Conservation (phyloP, 2,113 vertebrate species). For the Clarias gariepinus region DNA sequence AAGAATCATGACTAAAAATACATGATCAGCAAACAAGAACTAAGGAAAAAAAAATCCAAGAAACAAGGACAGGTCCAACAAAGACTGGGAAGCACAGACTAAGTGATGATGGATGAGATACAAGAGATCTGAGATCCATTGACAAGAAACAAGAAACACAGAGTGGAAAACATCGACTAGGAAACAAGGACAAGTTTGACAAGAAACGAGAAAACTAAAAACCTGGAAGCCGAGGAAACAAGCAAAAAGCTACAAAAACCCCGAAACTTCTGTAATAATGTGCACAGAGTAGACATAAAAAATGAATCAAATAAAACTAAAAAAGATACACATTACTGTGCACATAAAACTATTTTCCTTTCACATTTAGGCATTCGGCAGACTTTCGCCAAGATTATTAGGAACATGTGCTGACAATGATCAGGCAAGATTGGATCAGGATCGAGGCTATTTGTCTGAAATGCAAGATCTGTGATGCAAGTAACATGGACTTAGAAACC, state of each 20-base stretch:
- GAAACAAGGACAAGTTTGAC: slow-evolving; percentile 18
- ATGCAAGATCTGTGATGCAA: not conserved
- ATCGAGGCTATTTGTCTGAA: not conserved
- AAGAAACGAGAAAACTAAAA: not conserved
- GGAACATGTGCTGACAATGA: not conserved
- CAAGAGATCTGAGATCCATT: not conserved
- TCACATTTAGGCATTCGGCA: too few relatives aligned
- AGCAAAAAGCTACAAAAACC: not conserved
- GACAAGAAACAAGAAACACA: not conserved
- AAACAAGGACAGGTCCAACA: not conserved
- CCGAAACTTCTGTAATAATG: not conserved
- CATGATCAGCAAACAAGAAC: not conserved
- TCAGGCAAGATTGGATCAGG: not conserved
- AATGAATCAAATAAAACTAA: not conserved
- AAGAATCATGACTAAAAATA: not conserved
- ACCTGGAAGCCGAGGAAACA: not conserved
- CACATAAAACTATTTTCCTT: not conserved
- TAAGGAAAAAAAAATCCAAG: not conserved
- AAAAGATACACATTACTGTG: not conserved
- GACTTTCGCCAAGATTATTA: not conserved
- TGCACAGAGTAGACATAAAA: not conserved
- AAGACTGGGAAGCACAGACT: not conserved
- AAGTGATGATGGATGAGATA: not conserved
- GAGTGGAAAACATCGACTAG: not conserved
- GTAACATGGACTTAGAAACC: not conserved